These are phyloP conservation scores for Boulengeromyrus knoepffleri DNA, from an alignment of 2,113 vertebrate species.

Conservation along the genomic window DNA sequence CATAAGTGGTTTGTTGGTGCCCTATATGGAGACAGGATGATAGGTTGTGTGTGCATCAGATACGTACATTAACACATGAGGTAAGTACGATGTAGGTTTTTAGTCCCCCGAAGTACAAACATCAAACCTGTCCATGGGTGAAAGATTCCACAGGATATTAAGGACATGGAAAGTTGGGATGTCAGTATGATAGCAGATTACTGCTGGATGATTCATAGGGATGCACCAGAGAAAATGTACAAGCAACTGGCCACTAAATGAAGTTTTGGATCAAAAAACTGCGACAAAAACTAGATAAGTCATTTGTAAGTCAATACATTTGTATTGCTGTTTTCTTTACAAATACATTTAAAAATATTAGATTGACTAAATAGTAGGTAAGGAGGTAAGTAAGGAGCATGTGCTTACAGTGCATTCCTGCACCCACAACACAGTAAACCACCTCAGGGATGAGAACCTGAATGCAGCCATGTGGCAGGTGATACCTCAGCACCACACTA, in stretches of 20 bases:
- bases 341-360: neutral
- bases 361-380: neutral
- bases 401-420: too few relatives aligned
- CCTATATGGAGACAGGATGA: neutral
- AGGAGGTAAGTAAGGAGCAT: too few relatives aligned
- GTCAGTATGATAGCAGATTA: neutral
- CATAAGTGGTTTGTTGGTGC: neutral
- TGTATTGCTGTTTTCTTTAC: neutral
- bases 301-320: neutral
- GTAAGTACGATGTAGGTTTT: neutral
- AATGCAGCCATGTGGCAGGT: too few relatives aligned
- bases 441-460: too few relatives aligned
- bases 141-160: neutral
- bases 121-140: neutral
- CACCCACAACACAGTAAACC: too few relatives aligned
- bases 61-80: neutral
- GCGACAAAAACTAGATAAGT: neutral
- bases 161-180: neutral
- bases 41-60: neutral
- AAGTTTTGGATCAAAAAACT: neutral
- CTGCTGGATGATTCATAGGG: neutral
- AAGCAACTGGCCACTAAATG: neutral
- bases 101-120: neutral
- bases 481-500: too few relatives aligned
- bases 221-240: neutral